Evolutionary conservation across 1,140 invertebrate species (phyloP), one percentile per base, ranked within the genome.

Genomic region (Papilio dardanus): DNA sequence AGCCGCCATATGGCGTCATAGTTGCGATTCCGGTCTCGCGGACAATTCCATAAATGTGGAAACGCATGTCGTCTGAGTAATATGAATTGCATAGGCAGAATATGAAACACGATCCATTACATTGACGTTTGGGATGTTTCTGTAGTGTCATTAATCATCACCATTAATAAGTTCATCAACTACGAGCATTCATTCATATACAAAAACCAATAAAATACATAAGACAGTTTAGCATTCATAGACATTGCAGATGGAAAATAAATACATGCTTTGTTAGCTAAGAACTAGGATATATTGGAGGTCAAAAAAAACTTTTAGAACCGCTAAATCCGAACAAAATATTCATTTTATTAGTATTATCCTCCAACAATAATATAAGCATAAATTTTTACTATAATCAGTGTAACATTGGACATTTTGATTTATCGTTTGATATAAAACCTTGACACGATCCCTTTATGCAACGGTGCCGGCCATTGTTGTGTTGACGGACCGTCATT

Each of bases 21-120:
- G 69, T 76, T 76, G 66, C 79, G 77, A 83, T 87, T 89, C 88
- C 88, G 85, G 85, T 82, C 81, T 80, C 65, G 78, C 77, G 21
- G 40, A 40, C 67, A 80, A 80, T 68, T 77, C 19, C 12, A 69
- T 35, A 35, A 69, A 54, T 76, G 24, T 75, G 78, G 76, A 78
- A 77, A 79, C 62, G 46, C 21, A 35, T 69, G 71, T 74, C 65
- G 30, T 42, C 24, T 62, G 58, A n/a, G 28, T 16, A 42, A 65
- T 62, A 40, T 42, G 65, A 24, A 21, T 46, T 21, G 1, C 31
- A 16, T 50, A 24, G 0, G 68, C 62, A 65, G 0, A 54, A 54
- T 66, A 33, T 66, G 6, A 66, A 30, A n/a, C 62, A 67, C 31
- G 65, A 67, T 67, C 31, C 30, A 19, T 67, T 19, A 67, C 3